phyloP scores from a whole-genome alignment of 2,113 vertebrate species.

The Arothron firmamentum region DNA sequence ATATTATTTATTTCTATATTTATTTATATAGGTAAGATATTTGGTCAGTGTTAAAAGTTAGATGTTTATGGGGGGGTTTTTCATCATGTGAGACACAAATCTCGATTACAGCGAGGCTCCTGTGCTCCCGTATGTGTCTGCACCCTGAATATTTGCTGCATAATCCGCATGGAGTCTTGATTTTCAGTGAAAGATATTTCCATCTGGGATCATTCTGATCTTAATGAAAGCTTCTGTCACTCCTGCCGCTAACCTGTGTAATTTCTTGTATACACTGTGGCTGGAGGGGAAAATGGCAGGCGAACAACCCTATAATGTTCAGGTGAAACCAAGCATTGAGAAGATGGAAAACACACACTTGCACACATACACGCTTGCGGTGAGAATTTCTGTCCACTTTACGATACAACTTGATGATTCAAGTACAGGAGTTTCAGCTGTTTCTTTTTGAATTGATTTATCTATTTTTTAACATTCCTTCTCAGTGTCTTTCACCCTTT shows the following conservation, averaged over 20 bases:
- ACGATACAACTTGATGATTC: too few relatives aligned
- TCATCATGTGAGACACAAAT: conserved; percentile 46
- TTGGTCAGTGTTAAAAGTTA: too few relatives aligned
- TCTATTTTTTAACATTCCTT: not conserved
- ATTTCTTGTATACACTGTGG: conserved; percentile 57
- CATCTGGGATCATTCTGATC: conserved; percentile 67
- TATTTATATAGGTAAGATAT: too few relatives aligned
- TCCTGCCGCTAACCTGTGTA: conserved; percentile 59
- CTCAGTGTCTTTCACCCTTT: accelerated
- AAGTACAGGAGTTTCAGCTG: too few relatives aligned
- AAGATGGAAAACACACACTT: conserved; percentile 14
- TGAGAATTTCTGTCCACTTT: too few relatives aligned
- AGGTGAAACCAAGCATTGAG: conserved; percentile 48
- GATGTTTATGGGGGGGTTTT: conserved; percentile 2
- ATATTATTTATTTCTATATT: too few relatives aligned
- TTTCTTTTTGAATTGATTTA: not conserved
- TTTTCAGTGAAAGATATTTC: conserved; percentile 71
- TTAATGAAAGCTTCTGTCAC: conserved; percentile 76
- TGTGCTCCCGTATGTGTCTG: conserved; percentile 59
- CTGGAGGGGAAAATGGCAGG: conserved; percentile 57
- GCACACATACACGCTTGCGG: conserved; percentile 10
- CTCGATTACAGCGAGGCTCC: conserved; percentile 46
- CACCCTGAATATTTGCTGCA: conserved; percentile 57
- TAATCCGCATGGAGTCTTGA: conserved; percentile 65
- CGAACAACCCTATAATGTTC: conserved; percentile 56